Percentiles rank a stretch among this genome's conserved stretches.
phyloP scores from a whole-genome alignment of 2,888 invertebrate genomes.

The Portevinia maculata region DNA sequence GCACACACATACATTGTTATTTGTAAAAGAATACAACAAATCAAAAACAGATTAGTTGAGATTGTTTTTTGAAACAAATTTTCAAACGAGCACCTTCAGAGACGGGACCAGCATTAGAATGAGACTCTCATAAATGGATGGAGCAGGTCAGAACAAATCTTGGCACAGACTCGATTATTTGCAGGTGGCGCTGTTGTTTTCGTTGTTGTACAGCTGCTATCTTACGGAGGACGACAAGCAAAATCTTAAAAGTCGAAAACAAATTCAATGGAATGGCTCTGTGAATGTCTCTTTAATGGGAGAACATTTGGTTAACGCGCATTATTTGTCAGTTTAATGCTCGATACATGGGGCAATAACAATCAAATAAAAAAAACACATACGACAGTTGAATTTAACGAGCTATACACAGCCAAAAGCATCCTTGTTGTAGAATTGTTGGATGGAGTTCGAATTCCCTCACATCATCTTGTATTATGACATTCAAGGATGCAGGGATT shows the following conservation, averaged over 20 bases:
- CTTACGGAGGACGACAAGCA: neutral
- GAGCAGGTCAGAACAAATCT: constrained; percentile 47
- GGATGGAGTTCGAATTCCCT: constrained; percentile 2
- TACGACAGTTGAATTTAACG: constrained; percentile 57
- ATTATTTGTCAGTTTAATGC: constrained; percentile 60
- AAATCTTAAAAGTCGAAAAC: constrained; percentile 36
- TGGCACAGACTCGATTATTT: constrained; percentile 50
- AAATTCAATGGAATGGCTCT: constrained; percentile 55
- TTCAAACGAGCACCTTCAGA: constrained; percentile 23
- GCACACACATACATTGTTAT: constrained; percentile 45
- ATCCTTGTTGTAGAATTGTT: neutral
- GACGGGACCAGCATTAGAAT: constrained; percentile 59
- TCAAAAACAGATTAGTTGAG: constrained; percentile 69
- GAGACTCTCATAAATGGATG: constrained; percentile 7
- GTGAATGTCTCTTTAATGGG: constrained; percentile 62
- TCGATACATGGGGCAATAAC: constrained; percentile 63
- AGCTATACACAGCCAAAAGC: neutral
- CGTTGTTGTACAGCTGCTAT: neutral
- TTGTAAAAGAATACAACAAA: constrained; percentile 47
- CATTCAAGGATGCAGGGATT: constrained; percentile 1
- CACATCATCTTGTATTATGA: neutral
- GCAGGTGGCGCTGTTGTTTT: constrained; percentile 49
- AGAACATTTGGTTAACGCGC: constrained; percentile 48
- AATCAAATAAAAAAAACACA: constrained; percentile 64
- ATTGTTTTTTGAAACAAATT: constrained; percentile 64